These are phyloP conservation scores for Adelges cooleyi DNA, from an alignment of 1,140 invertebrate genomes.

Conservation along the genomic window DNA sequence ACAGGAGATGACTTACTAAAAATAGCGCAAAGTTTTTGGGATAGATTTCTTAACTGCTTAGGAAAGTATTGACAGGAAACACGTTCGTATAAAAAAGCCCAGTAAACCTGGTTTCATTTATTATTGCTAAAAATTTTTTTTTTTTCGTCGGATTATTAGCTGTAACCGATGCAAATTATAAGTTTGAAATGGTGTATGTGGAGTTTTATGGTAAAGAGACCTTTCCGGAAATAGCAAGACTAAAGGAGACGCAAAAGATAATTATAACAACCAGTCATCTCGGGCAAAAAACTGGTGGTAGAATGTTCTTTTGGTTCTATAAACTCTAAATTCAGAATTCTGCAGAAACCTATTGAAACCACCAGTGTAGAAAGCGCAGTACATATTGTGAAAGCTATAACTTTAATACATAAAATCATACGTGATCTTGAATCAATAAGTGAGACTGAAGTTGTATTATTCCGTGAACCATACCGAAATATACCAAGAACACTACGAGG, in stretches of 20 bases:
- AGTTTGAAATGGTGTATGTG: constrained; percentile 2
- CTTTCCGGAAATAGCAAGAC: constrained; percentile 31
- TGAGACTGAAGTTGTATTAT: too few relatives aligned
- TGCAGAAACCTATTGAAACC: constrained; percentile 35
- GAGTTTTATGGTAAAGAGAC: constrained; percentile 29
- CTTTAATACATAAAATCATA: too few relatives aligned
- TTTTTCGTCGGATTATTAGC: constrained; percentile 19
- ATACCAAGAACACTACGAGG: too few relatives aligned
- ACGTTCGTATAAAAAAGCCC: constrained; percentile 29
- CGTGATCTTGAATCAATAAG: too few relatives aligned
- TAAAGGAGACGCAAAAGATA: constrained; percentile 31
- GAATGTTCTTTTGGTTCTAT: constrained; percentile 40
- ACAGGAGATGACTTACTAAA: constrained; percentile 32
- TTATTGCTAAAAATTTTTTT: constrained; percentile 31
- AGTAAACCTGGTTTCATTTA: constrained; percentile 24
- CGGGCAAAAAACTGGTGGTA: constrained; percentile 34
- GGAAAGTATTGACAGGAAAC: constrained; percentile 14
- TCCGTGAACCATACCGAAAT: too few relatives aligned
- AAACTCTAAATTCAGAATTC: constrained; percentile 34
- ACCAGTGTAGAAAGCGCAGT: constrained; percentile 30
- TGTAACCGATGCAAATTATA: constrained; percentile 28
- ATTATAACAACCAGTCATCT: constrained; percentile 37
- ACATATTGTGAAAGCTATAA: too few relatives aligned
- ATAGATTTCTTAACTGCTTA: neutral
- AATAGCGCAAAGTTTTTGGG: constrained; percentile 1